Base-by-base conservation (phyloP, 2,113 vertebrate genomes). In the Porphyrio hochstetteri region DNA sequence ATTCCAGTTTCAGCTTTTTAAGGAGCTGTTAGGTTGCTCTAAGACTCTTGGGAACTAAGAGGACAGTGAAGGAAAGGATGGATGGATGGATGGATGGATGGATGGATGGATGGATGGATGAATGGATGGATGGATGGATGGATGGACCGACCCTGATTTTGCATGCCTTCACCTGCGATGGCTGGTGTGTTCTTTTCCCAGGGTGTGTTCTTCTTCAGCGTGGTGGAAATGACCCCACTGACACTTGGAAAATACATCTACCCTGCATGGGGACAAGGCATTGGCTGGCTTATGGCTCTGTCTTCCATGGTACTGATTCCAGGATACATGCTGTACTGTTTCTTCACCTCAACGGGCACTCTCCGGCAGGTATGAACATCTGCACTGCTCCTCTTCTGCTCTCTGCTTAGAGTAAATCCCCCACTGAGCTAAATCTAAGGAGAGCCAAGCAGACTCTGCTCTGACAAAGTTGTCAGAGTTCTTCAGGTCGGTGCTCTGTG, bases 221-320 rank as follows among this genome's bases (percentile, higher is more conserved):
- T 98, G 75, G 98, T 99, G 65, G 98, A 99, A 97, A 99, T 99
- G 99, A 99, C 98, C 23, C 99, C 99, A 65, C 96, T 99, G 77
- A 99, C 97, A 2, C 82, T 99, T 91, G 99, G 99, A 40, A 98
- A 98, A 86, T 99, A 99, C 0, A 84, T 99, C 40, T 99, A 98
- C 76, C 99, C 99, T 0, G n/a, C 96, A 0, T 99, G 99, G 99
- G 98, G 99, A 19, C 99, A 99, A 95, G 98, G 97, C 50, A 98
- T 98, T 2, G 99, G 98, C 13, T 99, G 99, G 99, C 81, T 98
- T 60, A 99, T 99, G 99, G 98, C 98, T 19, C 84, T 99, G 80
- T 99, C 98, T 20, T 99, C 99, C 46, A 99, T 99, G 99, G 17
- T 99, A 5, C 97, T 99, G 57, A 98, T 99, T 52, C 99, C 99